Evolutionary conservation across 2,113 vertebrate genomes (phyloP), one percentile per base, ranked within the genome.

Genomic region (Pseudopodoces humilis): DNA sequence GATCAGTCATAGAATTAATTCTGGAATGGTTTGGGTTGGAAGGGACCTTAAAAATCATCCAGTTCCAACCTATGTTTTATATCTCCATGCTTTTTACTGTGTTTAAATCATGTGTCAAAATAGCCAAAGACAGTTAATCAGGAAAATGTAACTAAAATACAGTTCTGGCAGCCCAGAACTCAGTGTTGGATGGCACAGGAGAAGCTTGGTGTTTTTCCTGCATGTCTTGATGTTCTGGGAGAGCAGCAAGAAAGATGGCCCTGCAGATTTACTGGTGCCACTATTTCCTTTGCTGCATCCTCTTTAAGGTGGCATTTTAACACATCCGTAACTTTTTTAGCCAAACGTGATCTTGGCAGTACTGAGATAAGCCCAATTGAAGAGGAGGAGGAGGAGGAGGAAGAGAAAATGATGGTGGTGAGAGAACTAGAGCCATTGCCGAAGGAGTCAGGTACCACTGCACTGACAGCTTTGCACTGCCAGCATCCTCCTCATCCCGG

Each of bases 381-480:
- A 95, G 95, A 97, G 83, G 92, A 97, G 80, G 88, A 92, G 81
- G 86, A 90, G 70, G 86, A 95, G 82, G 90, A 96, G 75, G 86
- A 92, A 85, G 82, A 84, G 43, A 71, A 78, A 75, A 56, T 64
- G 80, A 24, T 95, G 94, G 53, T 90, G 88, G 85, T 75, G 87
- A 67, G 70, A 92, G 94, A 92, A 46, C 37, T 93, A 94, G 86
- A 96, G 47, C 50, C 39, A 1, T 62, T 83, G 50, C 89, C 27
- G 0, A 80, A 95, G 91, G 89, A 97, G 64, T 56, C 91, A 95
- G 96, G 91, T 96, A 94, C 89, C 88, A 15, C 81, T 2, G 2
- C 15, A 11, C 27, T 13, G 30, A 50, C 11, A 21, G 83, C 90
- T 96, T 96, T 82, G 86, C 78, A 22, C 78, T 44, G 35, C 58